These are phyloP conservation scores for Parnassius apollo DNA, from an alignment of 2,888 invertebrate genomes.

Conservation along the genomic window DNA sequence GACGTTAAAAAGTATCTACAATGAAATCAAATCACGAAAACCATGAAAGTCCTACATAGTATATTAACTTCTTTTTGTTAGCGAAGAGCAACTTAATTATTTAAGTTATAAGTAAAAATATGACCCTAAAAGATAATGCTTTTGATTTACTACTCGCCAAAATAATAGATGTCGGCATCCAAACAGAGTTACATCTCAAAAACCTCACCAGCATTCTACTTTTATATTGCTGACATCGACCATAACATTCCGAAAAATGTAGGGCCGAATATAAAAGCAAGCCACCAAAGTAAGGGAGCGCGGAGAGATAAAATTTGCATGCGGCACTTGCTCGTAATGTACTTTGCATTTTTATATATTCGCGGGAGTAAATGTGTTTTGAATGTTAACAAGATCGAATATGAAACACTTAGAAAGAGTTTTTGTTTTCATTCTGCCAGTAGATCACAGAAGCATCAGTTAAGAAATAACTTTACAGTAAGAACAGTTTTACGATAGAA, in stretches of 20 bases:
- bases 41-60: no score
- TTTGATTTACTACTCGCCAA: constrained; percentile 4
- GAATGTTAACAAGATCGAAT: constrained; percentile 33
- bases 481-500: no score
- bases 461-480: no score
- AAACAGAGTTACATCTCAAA: constrained; percentile 10
- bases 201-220: constrained; percentile 10
- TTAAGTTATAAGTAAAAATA: no score
- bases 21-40: no score
- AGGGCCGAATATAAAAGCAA: constrained; percentile 11
- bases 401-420: background rate
- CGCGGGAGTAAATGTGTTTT: constrained; percentile 52
- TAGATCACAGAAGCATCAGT: background rate
- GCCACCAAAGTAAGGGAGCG: constrained; percentile 27
- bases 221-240: constrained; percentile 19
- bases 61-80: no score
- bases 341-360: constrained; percentile 58
- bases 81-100: no score
- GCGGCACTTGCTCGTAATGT: constrained; percentile 46
- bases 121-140: no score
- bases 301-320: constrained; percentile 57
- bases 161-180: constrained; percentile 14
- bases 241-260: constrained; percentile 18
- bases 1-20: no score
- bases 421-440: background rate